Conservation (phyloP, 2,797 vertebrate genomes). For the Anguilla pacifica region DNA sequence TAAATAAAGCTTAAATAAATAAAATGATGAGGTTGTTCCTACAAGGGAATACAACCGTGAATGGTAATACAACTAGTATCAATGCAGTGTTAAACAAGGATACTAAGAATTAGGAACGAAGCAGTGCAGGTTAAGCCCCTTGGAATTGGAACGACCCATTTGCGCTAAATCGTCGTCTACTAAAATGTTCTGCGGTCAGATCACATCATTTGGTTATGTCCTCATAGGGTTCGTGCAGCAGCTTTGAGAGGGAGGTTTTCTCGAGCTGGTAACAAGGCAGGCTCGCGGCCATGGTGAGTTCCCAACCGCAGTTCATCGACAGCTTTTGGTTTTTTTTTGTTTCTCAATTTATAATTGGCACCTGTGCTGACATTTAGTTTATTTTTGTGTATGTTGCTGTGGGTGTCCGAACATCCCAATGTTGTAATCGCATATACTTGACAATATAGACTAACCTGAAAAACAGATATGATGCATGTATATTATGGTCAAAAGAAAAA, state of each 20-base stretch:
- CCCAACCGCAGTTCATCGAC: background rate
- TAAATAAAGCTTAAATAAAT: no score
- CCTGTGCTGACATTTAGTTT: background rate
- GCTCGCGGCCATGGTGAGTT: constrained; percentile 69
- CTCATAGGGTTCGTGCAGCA: constrained; percentile 23
- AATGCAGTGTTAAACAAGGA: background rate
- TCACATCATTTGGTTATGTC: constrained; percentile 11
- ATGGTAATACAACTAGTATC: background rate
- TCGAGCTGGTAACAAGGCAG: constrained; percentile 49
- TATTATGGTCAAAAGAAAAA: background rate
- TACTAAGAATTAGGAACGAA: background rate
- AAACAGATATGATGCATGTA: background rate
- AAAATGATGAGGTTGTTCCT: background rate
- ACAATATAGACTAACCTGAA: background rate
- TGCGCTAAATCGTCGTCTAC: background rate
- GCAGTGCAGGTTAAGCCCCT: no score
- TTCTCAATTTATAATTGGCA: background rate
- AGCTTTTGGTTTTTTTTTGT: background rate
- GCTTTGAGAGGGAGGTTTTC: constrained; percentile 33
- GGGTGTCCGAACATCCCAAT: no score
- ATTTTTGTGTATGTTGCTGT: background rate
- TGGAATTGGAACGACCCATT: no score
- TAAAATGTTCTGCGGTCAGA: background rate
- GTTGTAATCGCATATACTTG: no score
- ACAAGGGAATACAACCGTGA: background rate